phyloP scores from a whole-genome alignment of 2,113 vertebrate species.

The Hemicordylus capensis region DNA sequence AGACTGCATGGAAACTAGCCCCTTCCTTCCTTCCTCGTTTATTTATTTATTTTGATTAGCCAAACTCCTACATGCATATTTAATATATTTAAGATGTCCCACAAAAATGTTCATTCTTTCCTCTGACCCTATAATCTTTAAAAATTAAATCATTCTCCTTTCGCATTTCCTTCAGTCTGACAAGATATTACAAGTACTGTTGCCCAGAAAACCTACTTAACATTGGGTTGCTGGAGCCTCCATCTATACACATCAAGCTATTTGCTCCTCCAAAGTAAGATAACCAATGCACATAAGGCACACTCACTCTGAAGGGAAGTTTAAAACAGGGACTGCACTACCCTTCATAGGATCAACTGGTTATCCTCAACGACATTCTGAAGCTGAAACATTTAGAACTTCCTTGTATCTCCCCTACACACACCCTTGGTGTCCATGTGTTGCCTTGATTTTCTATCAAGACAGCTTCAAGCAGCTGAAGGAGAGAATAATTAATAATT shows the following conservation, averaged over 20 bases:
- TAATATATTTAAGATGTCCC: conserved; percentile 46
- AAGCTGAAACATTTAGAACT: background rate
- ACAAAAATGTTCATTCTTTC: accelerated
- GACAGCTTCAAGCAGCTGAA: too few species aligned
- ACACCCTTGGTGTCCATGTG: accelerated
- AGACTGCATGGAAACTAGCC: conserved; percentile 29
- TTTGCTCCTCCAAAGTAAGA: background rate
- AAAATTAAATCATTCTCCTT: conserved; percentile 14
- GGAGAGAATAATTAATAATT: background rate
- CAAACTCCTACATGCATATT: conserved; percentile 25
- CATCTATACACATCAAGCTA: background rate
- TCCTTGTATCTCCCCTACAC: background rate
- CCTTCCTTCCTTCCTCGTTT: background rate
- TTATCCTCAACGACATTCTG: conserved; percentile 22
- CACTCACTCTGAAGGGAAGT: background rate
- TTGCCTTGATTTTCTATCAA: background rate
- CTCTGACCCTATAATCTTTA: background rate
- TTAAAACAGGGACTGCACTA: accelerated
- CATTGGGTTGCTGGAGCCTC: background rate
- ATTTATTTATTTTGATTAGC: too few species aligned
- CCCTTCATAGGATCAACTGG: background rate
- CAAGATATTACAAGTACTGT: too few species aligned
- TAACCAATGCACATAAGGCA: accelerated
- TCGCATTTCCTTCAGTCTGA: too few species aligned
- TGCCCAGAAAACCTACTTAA: background rate